phyloP scores from a whole-genome alignment of 2,113 vertebrate genomes.

The Bostrychus sinensis region DNA sequence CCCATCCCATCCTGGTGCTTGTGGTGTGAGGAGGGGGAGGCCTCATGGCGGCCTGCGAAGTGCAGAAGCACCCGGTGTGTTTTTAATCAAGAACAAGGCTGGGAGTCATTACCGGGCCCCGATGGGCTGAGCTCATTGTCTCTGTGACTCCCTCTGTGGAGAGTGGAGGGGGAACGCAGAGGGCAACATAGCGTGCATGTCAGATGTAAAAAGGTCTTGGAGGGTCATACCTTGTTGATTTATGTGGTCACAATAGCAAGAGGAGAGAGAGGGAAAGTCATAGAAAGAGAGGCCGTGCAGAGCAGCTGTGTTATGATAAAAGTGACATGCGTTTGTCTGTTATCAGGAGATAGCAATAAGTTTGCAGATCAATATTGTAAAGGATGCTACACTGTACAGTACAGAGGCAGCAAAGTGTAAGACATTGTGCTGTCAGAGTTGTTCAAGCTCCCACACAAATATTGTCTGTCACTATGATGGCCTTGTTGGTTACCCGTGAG shows the following conservation, averaged over 20 bases:
- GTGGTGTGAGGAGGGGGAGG: conserved; percentile 53
- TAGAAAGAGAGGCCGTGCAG: conserved; percentile 26
- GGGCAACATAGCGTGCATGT: conserved; percentile 47
- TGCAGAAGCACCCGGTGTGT: conserved; percentile 84
- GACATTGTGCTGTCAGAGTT: conserved; percentile 6
- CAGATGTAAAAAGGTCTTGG: conserved; percentile 58
- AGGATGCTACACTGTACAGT: conserved; percentile 6
- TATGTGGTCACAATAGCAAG: conserved; percentile 41
- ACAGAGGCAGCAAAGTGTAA: conserved; percentile 1
- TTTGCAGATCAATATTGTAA: conserved; percentile 40
- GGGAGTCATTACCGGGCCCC: conserved; percentile 78
- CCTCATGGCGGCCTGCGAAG: conserved; percentile 74
- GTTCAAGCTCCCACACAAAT: conserved; percentile 13
- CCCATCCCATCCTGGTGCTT: conserved; percentile 37
- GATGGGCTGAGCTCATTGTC: conserved; percentile 78
- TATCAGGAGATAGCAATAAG: conserved; percentile 43
- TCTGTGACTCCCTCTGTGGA: conserved; percentile 64
- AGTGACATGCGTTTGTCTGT: conserved; percentile 39
- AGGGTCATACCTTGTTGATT: conserved; percentile 56
- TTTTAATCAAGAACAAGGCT: conserved; percentile 84
- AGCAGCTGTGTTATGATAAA: conserved; percentile 23
- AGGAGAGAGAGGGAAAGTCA: conserved; percentile 23
- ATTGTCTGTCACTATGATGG: conserved; percentile 14
- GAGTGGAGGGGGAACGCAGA: conserved; percentile 6
- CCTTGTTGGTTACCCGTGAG: conserved; percentile 4